Evolutionary conservation across 2,797 vertebrate species (phyloP), one percentile per base, ranked within the genome.

Genomic region (Esox lucius): DNA sequence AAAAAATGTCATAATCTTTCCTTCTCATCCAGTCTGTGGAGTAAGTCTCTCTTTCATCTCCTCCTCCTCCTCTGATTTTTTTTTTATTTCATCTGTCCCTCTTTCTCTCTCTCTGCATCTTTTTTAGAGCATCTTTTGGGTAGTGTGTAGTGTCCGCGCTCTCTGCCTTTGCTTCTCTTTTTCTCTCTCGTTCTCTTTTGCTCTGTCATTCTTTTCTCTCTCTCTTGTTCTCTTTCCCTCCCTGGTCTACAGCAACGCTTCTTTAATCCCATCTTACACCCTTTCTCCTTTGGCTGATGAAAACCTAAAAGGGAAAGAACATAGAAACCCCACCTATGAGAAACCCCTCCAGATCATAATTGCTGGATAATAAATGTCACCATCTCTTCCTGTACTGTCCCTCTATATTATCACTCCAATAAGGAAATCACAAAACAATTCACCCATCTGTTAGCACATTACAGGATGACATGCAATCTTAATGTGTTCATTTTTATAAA

Each of bases 21-120:
- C 73, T 46, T 73, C 70, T 56, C 80, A 31, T 31, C 28, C 28
- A 31, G 28, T 77, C 31, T 46, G 39, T 61, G 81, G 69, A 78
- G 78, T 80, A 83, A 84, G 66, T 19, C 75, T 78, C 16, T 75
- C 77, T 83, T 75, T 83, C 64, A 80, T 86, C 82, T 79, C 69
- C 70, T 76, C 74, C 7, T 75, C 76, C 71, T 73, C 70, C 74
- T 80, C 71, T 80, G 78, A 76, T 76, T 75, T 76, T 75, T 76
- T 75, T 62, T 72, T 78, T 67, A 76, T 83, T 84, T 79, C 75
- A 80, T 81, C 78, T 73, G 71, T 80, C 67, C 68, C 67, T 73
- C 19, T 79, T 64, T 62, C 46, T 70, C 33, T 74, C 26, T 74
- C n/a, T 68, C 48, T 72, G 48, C 39, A 75, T 68, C 73, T 72